These are phyloP conservation scores for Spondyliosoma cantharus DNA, from an alignment of 2,797 vertebrate species.

Conservation along the genomic window DNA sequence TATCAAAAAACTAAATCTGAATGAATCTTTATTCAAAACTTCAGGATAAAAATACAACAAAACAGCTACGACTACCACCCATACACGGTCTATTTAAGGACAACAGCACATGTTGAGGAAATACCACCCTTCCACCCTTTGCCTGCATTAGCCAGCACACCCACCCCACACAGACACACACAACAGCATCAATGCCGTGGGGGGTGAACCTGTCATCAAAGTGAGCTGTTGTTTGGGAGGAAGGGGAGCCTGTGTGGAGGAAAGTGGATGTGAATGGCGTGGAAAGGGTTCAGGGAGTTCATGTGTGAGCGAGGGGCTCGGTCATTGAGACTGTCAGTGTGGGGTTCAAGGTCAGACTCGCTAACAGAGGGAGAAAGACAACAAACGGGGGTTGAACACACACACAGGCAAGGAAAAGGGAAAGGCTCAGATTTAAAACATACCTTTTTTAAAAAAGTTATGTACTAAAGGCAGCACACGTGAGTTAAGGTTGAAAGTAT, in stretches of 20 bases:
- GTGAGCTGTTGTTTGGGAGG: slow-evolving; percentile 64
- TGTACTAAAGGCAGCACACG: neutral
- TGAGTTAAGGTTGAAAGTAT: neutral
- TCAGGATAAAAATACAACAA: slow-evolving; percentile 25
- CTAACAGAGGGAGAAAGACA: slow-evolving; percentile 38
- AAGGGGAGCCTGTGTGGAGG: slow-evolving; percentile 49
- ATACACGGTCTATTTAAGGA: slow-evolving; percentile 35
- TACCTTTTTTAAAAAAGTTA: neutral
- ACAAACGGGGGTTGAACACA: neutral
- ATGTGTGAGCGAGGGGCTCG: slow-evolving; percentile 56
- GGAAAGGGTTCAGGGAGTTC: slow-evolving; percentile 72
- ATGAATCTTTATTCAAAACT: neutral
- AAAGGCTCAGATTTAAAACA: slow-evolving; percentile 22
- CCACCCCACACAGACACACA: slow-evolving; percentile 18
- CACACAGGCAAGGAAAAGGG: slow-evolving; percentile 11
- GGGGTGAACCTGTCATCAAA: slow-evolving; percentile 65
- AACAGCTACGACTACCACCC: neutral
- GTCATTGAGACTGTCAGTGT: slow-evolving; percentile 63
- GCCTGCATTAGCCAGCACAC: slow-evolving; percentile 34
- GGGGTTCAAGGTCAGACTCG: slow-evolving; percentile 79
- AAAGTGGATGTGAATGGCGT: slow-evolving; percentile 63
- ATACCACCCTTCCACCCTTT: slow-evolving; percentile 55
- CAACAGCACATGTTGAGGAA: slow-evolving; percentile 57
- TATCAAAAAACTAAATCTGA: neutral
- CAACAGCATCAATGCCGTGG: slow-evolving; percentile 44